phyloP scores from a whole-genome alignment of 1,140 invertebrate genomes.

The fruit fly (Drosophila melanogaster) region Release_6_plus_ISO1_MT NC_004354.4:8516501-8517000 shows the following conservation, averaged over 20 bases:
- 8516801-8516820: slow-evolving; percentile 29
- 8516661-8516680: slow-evolving; percentile 27
- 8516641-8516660: slow-evolving; percentile 37
- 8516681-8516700: slow-evolving; percentile 16
- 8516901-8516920: slow-evolving; percentile 73
- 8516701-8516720: slow-evolving; percentile 1
- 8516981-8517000: slow-evolving; percentile 71
- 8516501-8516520: slow-evolving; percentile 34
- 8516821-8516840: slow-evolving; percentile 59
- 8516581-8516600: slow-evolving; percentile 61
- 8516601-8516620: slow-evolving; percentile 76
- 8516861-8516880: slow-evolving; percentile 66
- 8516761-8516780: slow-evolving; percentile 46
- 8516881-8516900: slow-evolving; percentile 83
- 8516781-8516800: slow-evolving; percentile 32
- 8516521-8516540: slow-evolving; percentile 50
- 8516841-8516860: slow-evolving; percentile 69
- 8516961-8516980: slow-evolving; percentile 70
- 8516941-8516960: slow-evolving; percentile 58
- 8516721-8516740: slow-evolving; percentile 25
- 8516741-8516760: slow-evolving; percentile 33
- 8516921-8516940: slow-evolving; percentile 63
- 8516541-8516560: slow-evolving; percentile 40
- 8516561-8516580: slow-evolving; percentile 58
- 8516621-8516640: slow-evolving; percentile 67